Base-by-base conservation (phyloP, 2,113 vertebrate genomes). In the Muscicapa adusta region DNA sequence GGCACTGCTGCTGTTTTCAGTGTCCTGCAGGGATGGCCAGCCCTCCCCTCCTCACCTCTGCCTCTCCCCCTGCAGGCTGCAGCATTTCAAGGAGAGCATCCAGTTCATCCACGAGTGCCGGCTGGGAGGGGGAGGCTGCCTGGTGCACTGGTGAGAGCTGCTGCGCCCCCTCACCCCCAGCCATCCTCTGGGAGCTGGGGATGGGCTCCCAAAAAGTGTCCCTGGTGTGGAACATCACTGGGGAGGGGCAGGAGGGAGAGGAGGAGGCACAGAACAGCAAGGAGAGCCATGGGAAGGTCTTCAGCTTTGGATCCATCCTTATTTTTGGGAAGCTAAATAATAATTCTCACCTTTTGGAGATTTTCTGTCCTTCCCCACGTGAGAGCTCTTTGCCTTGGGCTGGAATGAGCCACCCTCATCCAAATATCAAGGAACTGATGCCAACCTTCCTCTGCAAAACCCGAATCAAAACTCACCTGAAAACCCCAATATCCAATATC, bases 81-180 rank as follows among this genome's bases (percentile, higher is more conserved):
- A 98, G 77, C 98, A 99, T 97, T 99, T 99, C 54, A 98, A 98
- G 98, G 98, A 99, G 82, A 98, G 98, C 91, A 99, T 99, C 96
- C 88, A 89, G 79, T 99, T 99, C 91, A 98, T 99, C 93, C 99
- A 99, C 1, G 98, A 99, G 47, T 98, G 98, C 88, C 98, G 98
- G 50, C 96, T 99, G 3, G 92, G 81, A 24, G 98, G 98, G 57
- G 99, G 98, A 48, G 95, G 97, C 48, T 99, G 99, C 95, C 98
- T 99, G 2, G 98, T 99, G 73, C 99, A 99, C 62, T 99, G 99
- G 99, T 99, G 96, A 90, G 98, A 97, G 62, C 33, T 50, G 15
- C 56, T 2, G 6, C 0, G 19, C n/a, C 22, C 4, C 1, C n/a
- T n/a, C n/a, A n/a, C n/a, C 12, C 43, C 45, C 24, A 1, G 2